These are phyloP conservation scores for Lithobius niger DNA, from an alignment of 1,140 invertebrate genomes.

Conservation along the genomic window DNA sequence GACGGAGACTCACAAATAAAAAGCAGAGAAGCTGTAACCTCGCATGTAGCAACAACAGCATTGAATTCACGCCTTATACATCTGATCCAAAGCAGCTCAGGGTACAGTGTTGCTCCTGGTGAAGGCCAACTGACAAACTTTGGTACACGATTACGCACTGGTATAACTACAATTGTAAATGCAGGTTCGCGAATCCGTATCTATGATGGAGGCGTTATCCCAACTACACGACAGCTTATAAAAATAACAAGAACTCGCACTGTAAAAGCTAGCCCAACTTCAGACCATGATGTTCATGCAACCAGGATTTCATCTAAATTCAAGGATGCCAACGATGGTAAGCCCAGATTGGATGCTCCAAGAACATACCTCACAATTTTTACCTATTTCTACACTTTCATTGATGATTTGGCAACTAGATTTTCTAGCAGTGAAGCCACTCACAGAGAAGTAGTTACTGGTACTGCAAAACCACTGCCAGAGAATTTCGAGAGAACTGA, in stretches of 20 bases:
- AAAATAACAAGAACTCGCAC: not conserved
- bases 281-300: not conserved
- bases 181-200: not conserved
- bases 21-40: slow-evolving; percentile 9
- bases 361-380: slow-evolving; percentile 5
- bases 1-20: slow-evolving; percentile 38
- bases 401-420: not conserved
- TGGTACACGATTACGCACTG: not conserved
- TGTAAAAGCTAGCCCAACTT: not conserved
- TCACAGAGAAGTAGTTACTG: not conserved
- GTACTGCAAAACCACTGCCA: not conserved
- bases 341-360: not conserved
- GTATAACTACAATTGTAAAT: not conserved
- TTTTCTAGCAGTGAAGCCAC: slow-evolving; percentile 8
- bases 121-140: not conserved
- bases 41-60: not conserved
- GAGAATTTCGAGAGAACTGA: not conserved
- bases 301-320: no score
- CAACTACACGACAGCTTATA: not conserved
- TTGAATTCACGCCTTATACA: not conserved
- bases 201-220: not conserved
- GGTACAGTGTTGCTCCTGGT: not conserved
- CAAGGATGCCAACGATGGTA: no score
- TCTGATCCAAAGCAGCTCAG: not conserved
- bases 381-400: slow-evolving; percentile 10